Conservation (phyloP, 1,140 invertebrate species). For the Watersipora subatra region DNA sequence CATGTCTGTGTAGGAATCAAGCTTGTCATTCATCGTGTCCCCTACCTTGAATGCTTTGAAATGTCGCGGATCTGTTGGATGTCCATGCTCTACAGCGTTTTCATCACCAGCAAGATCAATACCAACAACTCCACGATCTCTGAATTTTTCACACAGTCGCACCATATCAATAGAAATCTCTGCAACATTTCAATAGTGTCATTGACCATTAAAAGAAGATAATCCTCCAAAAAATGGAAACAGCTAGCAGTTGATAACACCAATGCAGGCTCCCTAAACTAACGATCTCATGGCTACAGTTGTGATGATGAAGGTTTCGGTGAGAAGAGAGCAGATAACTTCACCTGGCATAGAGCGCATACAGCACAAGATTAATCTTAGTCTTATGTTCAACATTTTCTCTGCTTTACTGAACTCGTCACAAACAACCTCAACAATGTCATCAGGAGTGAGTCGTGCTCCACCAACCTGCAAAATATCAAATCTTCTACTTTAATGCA, state of each 20-base stretch:
- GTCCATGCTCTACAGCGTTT: too few relatives aligned
- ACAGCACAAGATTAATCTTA: not conserved
- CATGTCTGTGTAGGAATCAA: too few relatives aligned
- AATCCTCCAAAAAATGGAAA: too few relatives aligned
- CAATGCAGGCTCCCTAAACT: too few relatives aligned
- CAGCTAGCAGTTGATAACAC: too few relatives aligned
- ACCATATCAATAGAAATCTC: constrained; percentile 42
- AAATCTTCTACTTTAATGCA: too few relatives aligned
- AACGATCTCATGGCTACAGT: too few relatives aligned
- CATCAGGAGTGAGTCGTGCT: not conserved
- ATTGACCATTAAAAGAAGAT: too few relatives aligned
- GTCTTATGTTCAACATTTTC: not conserved
- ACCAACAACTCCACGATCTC: constrained; percentile 45
- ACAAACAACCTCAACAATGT: not conserved
- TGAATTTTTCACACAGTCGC: constrained; percentile 41
- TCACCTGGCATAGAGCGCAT: not conserved
- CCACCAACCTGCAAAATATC: not conserved
- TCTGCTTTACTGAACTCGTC: not conserved
- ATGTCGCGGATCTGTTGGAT: not conserved
- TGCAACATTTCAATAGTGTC: constrained; percentile 22
- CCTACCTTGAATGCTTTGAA: not conserved
- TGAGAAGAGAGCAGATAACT: not conserved
- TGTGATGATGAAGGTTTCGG: too few relatives aligned
- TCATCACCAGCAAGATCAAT: constrained; percentile 50
- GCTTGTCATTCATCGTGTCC: too few relatives aligned